Conservation (phyloP, 2,888 invertebrate species). For the Ophioninae sp. region DNA sequence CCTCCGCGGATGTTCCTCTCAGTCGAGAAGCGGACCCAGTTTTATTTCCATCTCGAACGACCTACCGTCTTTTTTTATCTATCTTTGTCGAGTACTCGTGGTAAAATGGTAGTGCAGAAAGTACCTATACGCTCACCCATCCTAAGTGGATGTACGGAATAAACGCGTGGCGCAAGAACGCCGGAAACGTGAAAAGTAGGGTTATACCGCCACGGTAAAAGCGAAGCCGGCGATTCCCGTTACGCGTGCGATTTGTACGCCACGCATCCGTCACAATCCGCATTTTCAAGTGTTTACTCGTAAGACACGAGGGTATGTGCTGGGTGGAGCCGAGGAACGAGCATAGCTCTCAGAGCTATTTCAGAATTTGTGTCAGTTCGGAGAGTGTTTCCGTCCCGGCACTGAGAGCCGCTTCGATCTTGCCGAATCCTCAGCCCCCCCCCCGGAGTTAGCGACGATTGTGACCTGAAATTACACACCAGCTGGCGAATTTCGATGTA, state of each 20-base stretch:
- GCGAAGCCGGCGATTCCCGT: background rate
- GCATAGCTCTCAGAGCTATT: slow-evolving; percentile 38
- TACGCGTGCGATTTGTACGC: background rate
- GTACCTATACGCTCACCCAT: no score
- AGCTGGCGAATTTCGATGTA: background rate
- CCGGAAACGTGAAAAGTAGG: no score
- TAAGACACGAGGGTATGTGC: background rate
- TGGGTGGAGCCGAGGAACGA: slow-evolving; percentile 9
- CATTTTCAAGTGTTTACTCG: background rate
- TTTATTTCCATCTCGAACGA: no score
- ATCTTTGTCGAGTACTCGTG: no score
- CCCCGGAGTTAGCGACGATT: slow-evolving; percentile 14
- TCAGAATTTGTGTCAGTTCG: slow-evolving; percentile 46
- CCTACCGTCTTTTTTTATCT: no score
- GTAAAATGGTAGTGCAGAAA: no score
- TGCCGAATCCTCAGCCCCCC: slow-evolving; percentile 14
- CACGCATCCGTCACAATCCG: background rate
- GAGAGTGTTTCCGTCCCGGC: slow-evolving; percentile 20
- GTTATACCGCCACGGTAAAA: no score
- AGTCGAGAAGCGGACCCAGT: no score
- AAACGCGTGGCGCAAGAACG: no score
- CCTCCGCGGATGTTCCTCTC: no score
- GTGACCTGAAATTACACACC: slow-evolving; percentile 26
- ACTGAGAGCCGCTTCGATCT: slow-evolving; percentile 30
- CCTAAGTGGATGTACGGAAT: no score